Base-by-base conservation (phyloP, 2,888 invertebrate species). In the Tachina fera region DNA sequence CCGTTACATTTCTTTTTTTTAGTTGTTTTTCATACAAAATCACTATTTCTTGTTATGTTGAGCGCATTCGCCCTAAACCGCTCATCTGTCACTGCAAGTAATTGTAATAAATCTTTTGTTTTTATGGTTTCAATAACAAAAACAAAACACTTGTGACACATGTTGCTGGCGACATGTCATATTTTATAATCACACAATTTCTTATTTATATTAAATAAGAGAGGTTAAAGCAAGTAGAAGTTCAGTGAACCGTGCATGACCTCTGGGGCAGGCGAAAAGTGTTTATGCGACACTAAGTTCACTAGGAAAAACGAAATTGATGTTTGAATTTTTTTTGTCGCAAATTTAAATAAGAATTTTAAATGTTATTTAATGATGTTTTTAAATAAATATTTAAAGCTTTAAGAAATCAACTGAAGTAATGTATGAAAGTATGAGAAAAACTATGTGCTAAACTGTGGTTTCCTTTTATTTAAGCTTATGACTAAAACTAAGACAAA, bases 81-180 rank as follows among this genome's bases (percentile, higher is more conserved):
- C 56, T 63, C 61, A 77, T 60, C 63, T 56, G 71, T 45, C 79
- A 79, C 16, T 68, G 9, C 11, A 65, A 79, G 45, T 79, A 71
- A 79, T 79, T 65, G 19, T 56, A 63, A 65, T 56, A 22, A 39
- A 65, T 71, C 63, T 63, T 63, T 43, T 43, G 31, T n/a, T 79
- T 72, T 53, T 63, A 63, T 41, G 9, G 9, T 41, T 45, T 47
- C 0, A 76, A 31, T 5, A 51, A 16, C 22, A 16, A 67, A 45
- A 45, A 11, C 16, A 49, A 43, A 31, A 31, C 5, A 31, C 31
- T 31, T 31, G 1, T 6, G 6, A 9, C 51, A 70, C 63, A 56
- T 80, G 58, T 22, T 72, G 47, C 6, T 67, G 72, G 72, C 49
- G 65, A 58, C 58, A 56, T 65, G 49, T 65, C 79, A 65, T 72